phyloP scores from a whole-genome alignment of 2,888 invertebrate species.

The Tortrix viridana region DNA sequence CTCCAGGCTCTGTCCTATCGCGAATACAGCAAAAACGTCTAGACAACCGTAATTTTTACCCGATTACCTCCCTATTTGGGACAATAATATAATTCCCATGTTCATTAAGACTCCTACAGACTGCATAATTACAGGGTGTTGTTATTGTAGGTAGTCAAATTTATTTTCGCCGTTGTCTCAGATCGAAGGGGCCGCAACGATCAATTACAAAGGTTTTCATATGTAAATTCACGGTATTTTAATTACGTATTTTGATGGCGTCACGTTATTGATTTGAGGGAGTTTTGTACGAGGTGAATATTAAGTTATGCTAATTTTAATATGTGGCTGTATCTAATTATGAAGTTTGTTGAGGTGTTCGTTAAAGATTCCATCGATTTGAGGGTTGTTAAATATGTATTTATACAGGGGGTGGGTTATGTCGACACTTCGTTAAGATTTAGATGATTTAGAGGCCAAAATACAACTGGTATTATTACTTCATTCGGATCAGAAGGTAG shows the following conservation, averaged over 20 bases:
- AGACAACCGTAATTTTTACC: not conserved
- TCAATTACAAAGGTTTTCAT: constrained; percentile 81
- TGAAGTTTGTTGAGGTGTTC: constrained; percentile 30
- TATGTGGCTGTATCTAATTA: constrained; percentile 37
- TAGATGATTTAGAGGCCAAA: no score
- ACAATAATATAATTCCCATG: not conserved
- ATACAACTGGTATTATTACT: no score
- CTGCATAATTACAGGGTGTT: constrained; percentile 10
- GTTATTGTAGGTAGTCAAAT: constrained; percentile 34
- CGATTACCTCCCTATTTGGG: not conserved
- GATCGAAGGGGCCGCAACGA: constrained; percentile 56
- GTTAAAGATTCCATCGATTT: constrained; percentile 33
- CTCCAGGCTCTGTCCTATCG: no score
- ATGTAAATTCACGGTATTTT: constrained; percentile 80
- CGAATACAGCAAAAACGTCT: not conserved
- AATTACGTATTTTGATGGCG: constrained; percentile 78
- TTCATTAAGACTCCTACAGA: constrained; percentile 4
- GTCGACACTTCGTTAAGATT: not conserved
- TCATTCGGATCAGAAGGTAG: no score
- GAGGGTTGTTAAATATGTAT: constrained; percentile 7
- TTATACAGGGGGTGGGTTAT: constrained; percentile 2
- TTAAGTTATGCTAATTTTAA: constrained; percentile 37
- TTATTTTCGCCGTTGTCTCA: constrained; percentile 54
- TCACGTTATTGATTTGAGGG: constrained; percentile 77
- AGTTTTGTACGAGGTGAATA: constrained; percentile 44